Percentiles rank a stretch among this genome's conserved stretches.
These are phyloP conservation scores for Bombylius major DNA, from an alignment of 2,888 invertebrate genomes.

Conservation along the genomic window DNA sequence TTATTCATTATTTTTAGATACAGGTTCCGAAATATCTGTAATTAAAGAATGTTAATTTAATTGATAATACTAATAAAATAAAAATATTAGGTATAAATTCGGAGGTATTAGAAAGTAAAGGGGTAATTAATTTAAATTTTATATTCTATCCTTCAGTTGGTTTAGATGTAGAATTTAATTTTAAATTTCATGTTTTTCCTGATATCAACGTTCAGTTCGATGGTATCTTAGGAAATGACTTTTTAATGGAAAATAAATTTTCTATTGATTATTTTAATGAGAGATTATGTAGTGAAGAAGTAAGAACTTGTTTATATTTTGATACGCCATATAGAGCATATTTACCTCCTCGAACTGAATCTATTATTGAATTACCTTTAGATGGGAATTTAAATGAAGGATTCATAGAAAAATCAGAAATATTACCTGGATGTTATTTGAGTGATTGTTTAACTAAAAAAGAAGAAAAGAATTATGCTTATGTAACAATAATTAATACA, in stretches of 20 bases:
- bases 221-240: not conserved
- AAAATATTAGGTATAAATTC: too few relatives aligned
- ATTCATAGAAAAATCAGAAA: slow-evolving; percentile 1
- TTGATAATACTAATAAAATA: too few relatives aligned
- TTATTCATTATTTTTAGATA: not conserved
- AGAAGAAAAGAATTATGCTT: not conserved
- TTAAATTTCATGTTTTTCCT: slow-evolving; percentile 2
- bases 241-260: not conserved
- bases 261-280: not conserved
- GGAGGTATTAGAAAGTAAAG: too few relatives aligned
- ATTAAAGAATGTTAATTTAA: too few relatives aligned
- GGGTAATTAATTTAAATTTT: not conserved
- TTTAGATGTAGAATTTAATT: not conserved
- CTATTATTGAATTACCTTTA: not conserved
- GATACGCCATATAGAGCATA: slow-evolving; percentile 1
- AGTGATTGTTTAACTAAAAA: not conserved
- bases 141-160: slow-evolving; percentile 1
- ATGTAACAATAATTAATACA: slow-evolving; percentile 2
- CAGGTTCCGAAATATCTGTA: not conserved
- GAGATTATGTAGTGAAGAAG: not conserved
- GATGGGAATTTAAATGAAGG: not conserved
- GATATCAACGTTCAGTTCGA: slow-evolving; percentile 1
- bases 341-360: not conserved
- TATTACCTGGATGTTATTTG: not conserved
- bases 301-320: slow-evolving; percentile 3